phyloP scores from a whole-genome alignment of 2,888 invertebrate genomes.

The Caenorhabditis plicata region DNA sequence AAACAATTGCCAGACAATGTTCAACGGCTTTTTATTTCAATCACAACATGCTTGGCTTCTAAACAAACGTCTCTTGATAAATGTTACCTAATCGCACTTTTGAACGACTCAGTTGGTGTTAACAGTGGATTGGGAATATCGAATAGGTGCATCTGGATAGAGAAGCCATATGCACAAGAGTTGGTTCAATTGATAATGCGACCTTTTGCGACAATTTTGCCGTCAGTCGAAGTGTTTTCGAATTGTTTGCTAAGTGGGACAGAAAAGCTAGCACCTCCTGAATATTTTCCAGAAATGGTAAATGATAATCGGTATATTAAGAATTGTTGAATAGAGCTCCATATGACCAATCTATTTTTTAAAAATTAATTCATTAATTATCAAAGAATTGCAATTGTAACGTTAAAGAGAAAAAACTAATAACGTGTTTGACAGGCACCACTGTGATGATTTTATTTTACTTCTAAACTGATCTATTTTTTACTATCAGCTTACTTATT shows the following conservation, averaged over 20 bases:
- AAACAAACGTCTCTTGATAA: conserved; percentile 20
- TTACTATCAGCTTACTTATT: too few species aligned
- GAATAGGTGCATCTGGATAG: conserved; percentile 20
- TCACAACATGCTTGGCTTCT: conserved; percentile 11
- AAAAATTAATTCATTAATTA: neutral
- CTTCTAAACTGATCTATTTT: too few species aligned
- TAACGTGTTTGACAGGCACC: neutral
- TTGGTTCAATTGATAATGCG: conserved; percentile 12
- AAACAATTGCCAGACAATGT: conserved; percentile 8
- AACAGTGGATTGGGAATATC: conserved; percentile 12
- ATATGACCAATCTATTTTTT: neutral
- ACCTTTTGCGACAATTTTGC: conserved; percentile 17
- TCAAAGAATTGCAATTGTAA: neutral
- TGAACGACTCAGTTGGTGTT: conserved; percentile 21
- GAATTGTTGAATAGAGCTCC: conserved; percentile 1
- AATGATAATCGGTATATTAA: neutral
- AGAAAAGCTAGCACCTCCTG: conserved; percentile 8
- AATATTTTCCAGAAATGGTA: neutral
- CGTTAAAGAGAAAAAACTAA: neutral
- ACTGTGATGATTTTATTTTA: too few species aligned
- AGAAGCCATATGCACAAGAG: conserved; percentile 12
- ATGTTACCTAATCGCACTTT: conserved; percentile 13
- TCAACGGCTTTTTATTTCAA: conserved; percentile 10
- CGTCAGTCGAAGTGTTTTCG: conserved; percentile 10
- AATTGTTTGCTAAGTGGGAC: conserved; percentile 12